Evolutionary conservation across 2,888 invertebrate genomes (phyloP), one percentile per base, ranked within the genome.

Genomic region (Ganaspis brasiliensis): DNA sequence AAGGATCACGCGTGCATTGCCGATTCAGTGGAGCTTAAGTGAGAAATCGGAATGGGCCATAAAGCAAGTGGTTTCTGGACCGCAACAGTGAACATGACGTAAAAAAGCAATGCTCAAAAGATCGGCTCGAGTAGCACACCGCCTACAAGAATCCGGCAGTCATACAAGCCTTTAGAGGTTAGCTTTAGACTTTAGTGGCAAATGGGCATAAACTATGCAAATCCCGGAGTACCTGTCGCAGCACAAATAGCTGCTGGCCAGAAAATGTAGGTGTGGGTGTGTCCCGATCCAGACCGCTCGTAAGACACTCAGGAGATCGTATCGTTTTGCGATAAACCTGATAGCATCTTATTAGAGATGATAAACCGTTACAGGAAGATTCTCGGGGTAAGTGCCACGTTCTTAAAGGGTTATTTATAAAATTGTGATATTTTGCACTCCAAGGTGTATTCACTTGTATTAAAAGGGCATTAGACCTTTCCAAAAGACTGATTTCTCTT

Each of bases 261-360:
- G 75, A 77, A 77, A 81, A 81, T 75, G 81, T 81, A 81, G 83
- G 84, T 45, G 67, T 45, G 45, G 83, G 84, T 45, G 67, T 45
- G 45, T 82, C 82, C 12, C 16, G 55, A 61, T 49, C 72, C 70
- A n/a, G 55, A 73, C n/a, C 37, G 24, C 61, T 59, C 63, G 37
- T 74, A 37, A 40, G 72, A 45, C 26, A 14, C 45, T n/a, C n/a
- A 24, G 26, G 59, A 76, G 77, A 83, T 82, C 19, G 75, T 77
- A 77, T 81, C 79, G 71, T 31, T 45, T 45, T 74, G 80, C 74
- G 81, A 83, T 84, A 86, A 85, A 67, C 76, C 78, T 76, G 83
- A 85, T 85, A 85, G 87, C 80, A 81, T 83, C 83, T 86, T 85
- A 85, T 88, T 86, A 86, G 77, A 82, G 85, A 80, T 83, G 85